Conservation (phyloP, 1,140 invertebrate species). For the Pollicipes pollicipes region DNA sequence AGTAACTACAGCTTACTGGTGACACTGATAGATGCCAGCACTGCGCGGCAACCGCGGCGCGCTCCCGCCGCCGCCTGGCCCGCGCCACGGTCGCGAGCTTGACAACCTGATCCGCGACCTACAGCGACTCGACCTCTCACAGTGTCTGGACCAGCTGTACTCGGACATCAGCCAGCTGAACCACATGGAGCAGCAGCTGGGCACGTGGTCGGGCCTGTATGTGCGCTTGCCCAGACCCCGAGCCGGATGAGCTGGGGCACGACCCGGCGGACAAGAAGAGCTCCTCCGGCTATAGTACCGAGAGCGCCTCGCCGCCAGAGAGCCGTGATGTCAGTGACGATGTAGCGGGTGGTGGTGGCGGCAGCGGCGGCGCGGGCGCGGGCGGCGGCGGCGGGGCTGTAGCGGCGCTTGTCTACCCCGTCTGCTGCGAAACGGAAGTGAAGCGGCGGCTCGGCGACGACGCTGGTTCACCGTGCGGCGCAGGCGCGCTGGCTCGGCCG, state of each 20-base stretch:
- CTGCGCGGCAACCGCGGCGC: too few relatives aligned
- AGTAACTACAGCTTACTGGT: not conserved
- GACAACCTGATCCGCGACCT: not conserved
- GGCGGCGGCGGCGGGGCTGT: not conserved
- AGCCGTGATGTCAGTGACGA: not conserved
- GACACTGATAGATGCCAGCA: not conserved
- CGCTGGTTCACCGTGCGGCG: not conserved
- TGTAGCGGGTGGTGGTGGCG: not conserved
- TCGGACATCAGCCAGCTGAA: not conserved
- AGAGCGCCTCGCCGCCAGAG: not conserved
- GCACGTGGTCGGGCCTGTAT: not conserved
- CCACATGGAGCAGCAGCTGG: not conserved
- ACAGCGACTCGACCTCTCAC: not conserved
- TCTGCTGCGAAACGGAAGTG: too few relatives aligned
- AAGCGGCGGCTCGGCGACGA: not conserved
- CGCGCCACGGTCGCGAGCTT: not conserved
- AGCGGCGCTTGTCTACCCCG: not conserved
- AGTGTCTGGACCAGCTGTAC: not conserved
- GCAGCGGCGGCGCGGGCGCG: not conserved
- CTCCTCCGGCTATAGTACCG: slow-evolving; percentile 5
- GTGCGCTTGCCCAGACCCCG: not conserved
- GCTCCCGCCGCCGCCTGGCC: not conserved
- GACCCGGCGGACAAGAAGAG: slow-evolving; percentile 3
- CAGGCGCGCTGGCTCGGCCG: not conserved
- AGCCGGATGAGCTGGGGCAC: not conserved